Evolutionary conservation across 2,797 vertebrate species (phyloP).

Genomic region (Eulemur coronatus): DNA sequence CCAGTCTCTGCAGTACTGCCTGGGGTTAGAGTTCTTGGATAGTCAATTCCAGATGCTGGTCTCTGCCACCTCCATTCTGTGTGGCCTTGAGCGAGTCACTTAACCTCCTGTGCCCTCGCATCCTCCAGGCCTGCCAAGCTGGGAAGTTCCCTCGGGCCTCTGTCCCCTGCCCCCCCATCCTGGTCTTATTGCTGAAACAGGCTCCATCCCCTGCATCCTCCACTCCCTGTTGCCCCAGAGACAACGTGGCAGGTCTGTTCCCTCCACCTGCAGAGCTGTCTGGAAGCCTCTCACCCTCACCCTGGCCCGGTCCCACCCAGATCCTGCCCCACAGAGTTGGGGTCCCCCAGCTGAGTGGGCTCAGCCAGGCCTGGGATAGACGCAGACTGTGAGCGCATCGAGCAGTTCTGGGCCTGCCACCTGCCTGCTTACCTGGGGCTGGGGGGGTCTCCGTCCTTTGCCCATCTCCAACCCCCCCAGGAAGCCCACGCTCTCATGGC

Average conservation of each 20-base stretch:
- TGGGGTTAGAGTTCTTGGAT: not conserved
- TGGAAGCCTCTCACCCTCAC: not conserved
- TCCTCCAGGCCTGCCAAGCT: not conserved
- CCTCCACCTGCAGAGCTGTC: not conserved
- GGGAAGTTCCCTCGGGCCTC: not conserved
- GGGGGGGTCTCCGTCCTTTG: not conserved
- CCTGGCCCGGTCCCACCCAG: not conserved
- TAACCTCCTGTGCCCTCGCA: not conserved
- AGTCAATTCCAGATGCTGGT: not conserved
- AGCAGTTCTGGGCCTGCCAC: not conserved
- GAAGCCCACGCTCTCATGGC: not conserved
- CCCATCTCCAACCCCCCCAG: rapidly evolving
- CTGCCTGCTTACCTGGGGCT: not conserved
- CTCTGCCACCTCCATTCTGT: not conserved
- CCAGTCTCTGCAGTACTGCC: not conserved
- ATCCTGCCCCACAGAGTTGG: no score
- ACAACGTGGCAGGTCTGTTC: not conserved
- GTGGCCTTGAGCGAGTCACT: not conserved
- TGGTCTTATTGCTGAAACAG: not conserved
- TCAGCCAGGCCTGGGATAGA: not conserved
- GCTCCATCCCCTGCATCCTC: not conserved
- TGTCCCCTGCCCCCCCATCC: not conserved
- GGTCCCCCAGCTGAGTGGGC: not conserved
- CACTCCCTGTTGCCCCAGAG: not conserved
- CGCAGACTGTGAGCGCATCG: not conserved